Evolutionary conservation across 2,888 invertebrate species (phyloP).

Genomic region (Mythimna loreyi): DNA sequence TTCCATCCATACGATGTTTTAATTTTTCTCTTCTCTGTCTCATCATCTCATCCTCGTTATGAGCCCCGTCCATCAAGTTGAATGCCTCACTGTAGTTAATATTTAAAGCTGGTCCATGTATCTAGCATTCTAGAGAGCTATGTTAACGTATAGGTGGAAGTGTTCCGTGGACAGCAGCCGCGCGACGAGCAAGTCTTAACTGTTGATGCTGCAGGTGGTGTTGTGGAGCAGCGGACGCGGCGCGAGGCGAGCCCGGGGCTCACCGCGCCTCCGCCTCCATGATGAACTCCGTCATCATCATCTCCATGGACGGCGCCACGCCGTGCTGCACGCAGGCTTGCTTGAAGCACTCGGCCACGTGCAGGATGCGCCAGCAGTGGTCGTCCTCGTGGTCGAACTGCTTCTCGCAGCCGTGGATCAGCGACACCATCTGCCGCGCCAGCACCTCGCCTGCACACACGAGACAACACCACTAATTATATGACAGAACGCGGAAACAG

Average conservation of each 20-base stretch:
- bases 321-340: constrained; percentile 68
- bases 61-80: background rate
- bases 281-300: constrained; percentile 83
- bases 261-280: constrained; percentile 77
- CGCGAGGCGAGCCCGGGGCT: background rate
- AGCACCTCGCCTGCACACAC: constrained; percentile 74
- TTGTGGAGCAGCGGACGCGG: background rate
- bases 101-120: background rate
- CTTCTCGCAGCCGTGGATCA: constrained; percentile 81
- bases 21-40: background rate
- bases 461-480: background rate
- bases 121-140: background rate
- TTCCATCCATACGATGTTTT: background rate
- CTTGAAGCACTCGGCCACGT: constrained; percentile 84
- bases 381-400: constrained; percentile 74
- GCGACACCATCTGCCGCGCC: constrained; percentile 75
- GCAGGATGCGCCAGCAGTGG: constrained; percentile 84
- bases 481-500: background rate
- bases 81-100: background rate
- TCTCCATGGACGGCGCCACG: constrained; percentile 81
- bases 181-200: background rate
- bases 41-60: background rate
- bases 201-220: background rate
- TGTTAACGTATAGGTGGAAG: background rate
- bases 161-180: background rate